A percentile compares a stretch with the other conserved stretches of the same genome.
Conservation (phyloP, 2,113 vertebrate genomes). For the Erythrolamprus reginae region DNA sequence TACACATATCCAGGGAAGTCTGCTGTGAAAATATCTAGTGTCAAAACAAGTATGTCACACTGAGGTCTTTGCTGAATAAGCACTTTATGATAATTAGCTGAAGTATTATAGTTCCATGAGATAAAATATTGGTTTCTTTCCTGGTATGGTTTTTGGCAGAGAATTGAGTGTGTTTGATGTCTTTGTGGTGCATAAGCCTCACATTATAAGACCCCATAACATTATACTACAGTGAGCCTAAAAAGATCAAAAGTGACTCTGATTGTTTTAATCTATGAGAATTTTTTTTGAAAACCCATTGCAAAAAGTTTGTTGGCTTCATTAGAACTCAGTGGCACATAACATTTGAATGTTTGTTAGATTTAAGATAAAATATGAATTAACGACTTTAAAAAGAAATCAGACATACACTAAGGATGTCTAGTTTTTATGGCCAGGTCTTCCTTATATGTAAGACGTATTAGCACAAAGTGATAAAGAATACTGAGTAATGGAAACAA, state of each 20-base stretch:
- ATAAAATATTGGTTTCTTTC: not conserved
- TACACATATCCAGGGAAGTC: not conserved
- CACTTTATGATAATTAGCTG: not conserved
- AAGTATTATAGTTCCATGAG: not conserved
- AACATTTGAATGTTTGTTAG: not conserved
- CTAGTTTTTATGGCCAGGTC: not conserved
- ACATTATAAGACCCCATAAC: not conserved
- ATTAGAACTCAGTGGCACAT: not conserved
- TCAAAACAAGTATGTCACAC: not conserved
- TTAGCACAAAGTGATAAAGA: not conserved
- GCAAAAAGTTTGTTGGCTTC: not conserved
- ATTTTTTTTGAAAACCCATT: not conserved
- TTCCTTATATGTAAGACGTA: not conserved
- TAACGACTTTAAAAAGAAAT: not conserved
- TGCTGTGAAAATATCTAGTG: not conserved
- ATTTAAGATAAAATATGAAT: not conserved
- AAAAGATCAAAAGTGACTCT: not conserved
- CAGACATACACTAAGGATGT: not conserved
- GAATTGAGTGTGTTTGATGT: too few relatives aligned
- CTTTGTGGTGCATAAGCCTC: not conserved
- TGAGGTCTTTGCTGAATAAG: not conserved
- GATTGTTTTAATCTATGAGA: not conserved
- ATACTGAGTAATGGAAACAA: not conserved
- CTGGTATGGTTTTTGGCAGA: not conserved
- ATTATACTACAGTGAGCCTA: not conserved